Percentiles rank a stretch among this genome's conserved stretches.
Evolutionary conservation across 2,113 vertebrate species (phyloP).

Genomic region (Nothocercus julius): DNA sequence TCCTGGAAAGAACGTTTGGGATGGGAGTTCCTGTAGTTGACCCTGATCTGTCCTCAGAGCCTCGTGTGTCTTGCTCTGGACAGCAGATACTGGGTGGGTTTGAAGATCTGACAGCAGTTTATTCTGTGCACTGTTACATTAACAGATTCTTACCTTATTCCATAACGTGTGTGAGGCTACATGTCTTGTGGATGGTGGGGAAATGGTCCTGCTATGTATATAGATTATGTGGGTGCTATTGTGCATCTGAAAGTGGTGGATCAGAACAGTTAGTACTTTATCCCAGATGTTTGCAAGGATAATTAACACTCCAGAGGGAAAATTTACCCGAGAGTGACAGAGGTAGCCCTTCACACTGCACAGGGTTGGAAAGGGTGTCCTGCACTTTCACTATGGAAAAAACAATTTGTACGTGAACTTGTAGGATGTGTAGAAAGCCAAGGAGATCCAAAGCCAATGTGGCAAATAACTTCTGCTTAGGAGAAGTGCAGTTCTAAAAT

Average conservation of each 20-base stretch:
- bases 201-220: background rate
- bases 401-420: background rate
- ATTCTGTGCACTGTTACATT: background rate
- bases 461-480: background rate
- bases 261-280: background rate
- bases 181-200: background rate
- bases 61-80: background rate
- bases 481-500: background rate
- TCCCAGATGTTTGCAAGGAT: background rate
- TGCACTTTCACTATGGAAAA: background rate
- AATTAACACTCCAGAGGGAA: background rate
- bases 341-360: background rate
- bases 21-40: conserved; percentile 60
- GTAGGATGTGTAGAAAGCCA: background rate
- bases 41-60: conserved; percentile 59
- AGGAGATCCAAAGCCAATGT: background rate
- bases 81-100: background rate
- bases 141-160: background rate
- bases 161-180: background rate
- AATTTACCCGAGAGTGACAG: background rate
- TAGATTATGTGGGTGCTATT: background rate
- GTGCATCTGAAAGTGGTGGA: background rate
- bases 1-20: conserved; percentile 53
- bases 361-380: background rate
- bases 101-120: conserved; percentile 33